These are phyloP conservation scores for Harpagoxenus sublaevis DNA, from an alignment of 2,888 invertebrate genomes.

Conservation along the genomic window DNA sequence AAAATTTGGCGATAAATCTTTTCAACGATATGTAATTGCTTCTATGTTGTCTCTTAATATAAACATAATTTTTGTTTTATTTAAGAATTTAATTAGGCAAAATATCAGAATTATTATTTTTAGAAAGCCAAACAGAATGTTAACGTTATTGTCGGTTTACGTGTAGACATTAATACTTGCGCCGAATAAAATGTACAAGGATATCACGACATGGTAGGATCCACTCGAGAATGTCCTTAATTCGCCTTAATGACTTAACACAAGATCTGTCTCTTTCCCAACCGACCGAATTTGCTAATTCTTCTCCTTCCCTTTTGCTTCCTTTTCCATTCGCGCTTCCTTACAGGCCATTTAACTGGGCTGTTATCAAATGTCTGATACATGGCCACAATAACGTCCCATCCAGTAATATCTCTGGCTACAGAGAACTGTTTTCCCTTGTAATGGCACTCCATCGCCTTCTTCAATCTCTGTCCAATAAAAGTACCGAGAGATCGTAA, in stretches of 20 bases:
- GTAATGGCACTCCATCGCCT: slow-evolving; percentile 61
- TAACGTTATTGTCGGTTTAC: slow-evolving; percentile 48
- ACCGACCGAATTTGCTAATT: slow-evolving; percentile 15
- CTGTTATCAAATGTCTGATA: slow-evolving; percentile 57
- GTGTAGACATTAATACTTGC: slow-evolving; percentile 53
- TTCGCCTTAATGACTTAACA: slow-evolving; percentile 68
- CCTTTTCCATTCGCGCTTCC: slow-evolving; percentile 38
- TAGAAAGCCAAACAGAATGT: slow-evolving; percentile 39
- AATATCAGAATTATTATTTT: slow-evolving; percentile 44
- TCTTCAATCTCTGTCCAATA: slow-evolving; percentile 43
- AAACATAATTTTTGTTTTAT: neutral
- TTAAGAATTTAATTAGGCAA: slow-evolving; percentile 1
- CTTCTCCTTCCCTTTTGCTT: slow-evolving; percentile 10
- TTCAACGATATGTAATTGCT: neutral
- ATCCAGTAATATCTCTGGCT: slow-evolving; percentile 56
- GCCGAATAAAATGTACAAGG: slow-evolving; percentile 24
- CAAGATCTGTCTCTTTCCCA: slow-evolving; percentile 33
- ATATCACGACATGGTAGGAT: slow-evolving; percentile 14
- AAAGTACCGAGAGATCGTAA: slow-evolving; percentile 34
- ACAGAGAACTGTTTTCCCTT: slow-evolving; percentile 56
- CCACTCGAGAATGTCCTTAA: slow-evolving; percentile 47
- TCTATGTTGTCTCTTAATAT: neutral
- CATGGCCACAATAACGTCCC: slow-evolving; percentile 29
- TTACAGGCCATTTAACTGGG: slow-evolving; percentile 67
- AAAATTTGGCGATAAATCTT: slow-evolving; percentile 1